Conservation (phyloP, 2,797 vertebrate species). For the Myioborus miniatus region DNA sequence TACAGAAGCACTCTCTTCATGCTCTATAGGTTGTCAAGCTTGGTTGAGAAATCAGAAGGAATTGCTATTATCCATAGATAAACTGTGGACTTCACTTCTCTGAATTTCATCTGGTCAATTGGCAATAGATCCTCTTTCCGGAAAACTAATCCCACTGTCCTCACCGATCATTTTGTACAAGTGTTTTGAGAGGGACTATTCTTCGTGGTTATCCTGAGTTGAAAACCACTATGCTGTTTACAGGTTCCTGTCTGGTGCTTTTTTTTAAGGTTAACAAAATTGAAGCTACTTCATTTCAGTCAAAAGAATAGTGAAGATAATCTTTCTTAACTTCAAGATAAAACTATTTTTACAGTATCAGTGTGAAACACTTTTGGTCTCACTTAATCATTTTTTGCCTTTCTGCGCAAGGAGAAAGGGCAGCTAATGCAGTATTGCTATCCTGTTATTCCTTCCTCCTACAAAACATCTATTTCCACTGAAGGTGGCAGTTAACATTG, state of each 20-base stretch:
- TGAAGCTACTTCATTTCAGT: background rate
- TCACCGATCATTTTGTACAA: background rate
- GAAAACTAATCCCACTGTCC: background rate
- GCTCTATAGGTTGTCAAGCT: background rate
- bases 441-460: slow-evolving; percentile 29
- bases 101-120: background rate
- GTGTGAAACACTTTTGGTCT: background rate
- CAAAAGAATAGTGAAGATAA: background rate
- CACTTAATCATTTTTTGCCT: slow-evolving; percentile 12
- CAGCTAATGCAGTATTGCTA: background rate
- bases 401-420: background rate
- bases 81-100: background rate
- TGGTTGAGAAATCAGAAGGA: background rate
- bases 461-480: slow-evolving; percentile 17
- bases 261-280: background rate
- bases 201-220: background rate
- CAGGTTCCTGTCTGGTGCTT: background rate
- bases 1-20: background rate
- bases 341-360: slow-evolving; percentile 23
- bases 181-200: background rate
- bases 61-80: background rate
- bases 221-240: background rate
- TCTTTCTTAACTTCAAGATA: slow-evolving; percentile 35
- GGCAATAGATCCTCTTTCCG: background rate
- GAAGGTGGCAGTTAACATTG: slow-evolving; percentile 39